Base-by-base conservation (phyloP, 2,113 vertebrate species). In the Microtus richardsoni region DNA sequence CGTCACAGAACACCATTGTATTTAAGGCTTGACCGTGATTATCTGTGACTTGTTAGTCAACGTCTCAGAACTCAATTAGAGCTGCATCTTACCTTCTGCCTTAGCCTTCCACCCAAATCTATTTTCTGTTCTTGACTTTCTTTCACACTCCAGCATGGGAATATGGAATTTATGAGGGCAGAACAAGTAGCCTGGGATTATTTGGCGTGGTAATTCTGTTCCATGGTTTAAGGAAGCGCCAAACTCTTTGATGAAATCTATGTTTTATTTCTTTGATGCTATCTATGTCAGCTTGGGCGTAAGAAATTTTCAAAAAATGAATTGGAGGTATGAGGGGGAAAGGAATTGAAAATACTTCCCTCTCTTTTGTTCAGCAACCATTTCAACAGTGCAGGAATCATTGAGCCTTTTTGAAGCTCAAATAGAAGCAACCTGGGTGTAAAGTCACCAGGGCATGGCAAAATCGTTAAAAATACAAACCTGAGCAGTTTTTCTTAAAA, bases 261-360 rank as follows among this genome's bases (percentile, higher is more conserved):
- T 80, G 41, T 85, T 30, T 80, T 21, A 41, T 92, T 95, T 93
- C 54, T 92, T 85, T 93, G 85, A 58, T 80, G n/a, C 26, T 85
- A 14, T 79, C n/a, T 92, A 5, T 92, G 68, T 90, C 66, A 89
- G 52, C 82, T 78, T 93, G 85, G 49, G 26, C 14, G 28, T 74
- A 49, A 77, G n/a, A 78, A 52, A 86, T 75, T 94, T 91, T 96
- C 62, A 94, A 73, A 73, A 86, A 83, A 89, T 66, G 36, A 91
- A 75, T 68, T 68, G 24, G 47, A 89, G 78, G 90, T 5, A 0
- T 75, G 33, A 47, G 28, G 41, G 74, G 74, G 12, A 26, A 28
- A 30, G 2, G 17, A 54, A 60, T 21, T 12, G 26, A 75, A 75
- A 74, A 19, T 17, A 39, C 13, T 83, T 96, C 24, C 17, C 8